Evolutionary conservation across 2,888 invertebrate genomes (phyloP).

Genomic region (Ctenicera cuprea): DNA sequence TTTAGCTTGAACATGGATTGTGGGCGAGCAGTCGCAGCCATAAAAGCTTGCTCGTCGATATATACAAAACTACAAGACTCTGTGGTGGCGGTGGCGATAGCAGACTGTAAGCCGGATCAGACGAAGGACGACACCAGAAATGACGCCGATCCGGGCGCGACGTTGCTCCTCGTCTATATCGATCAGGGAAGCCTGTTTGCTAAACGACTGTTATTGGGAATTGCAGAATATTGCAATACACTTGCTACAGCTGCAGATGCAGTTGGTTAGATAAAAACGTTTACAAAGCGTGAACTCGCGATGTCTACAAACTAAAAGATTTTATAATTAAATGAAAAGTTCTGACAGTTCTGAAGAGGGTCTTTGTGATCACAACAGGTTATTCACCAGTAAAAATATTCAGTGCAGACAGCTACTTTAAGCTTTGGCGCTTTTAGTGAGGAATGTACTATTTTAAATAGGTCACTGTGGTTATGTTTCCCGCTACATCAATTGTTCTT

Average conservation of each 20-base stretch:
- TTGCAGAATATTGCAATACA: constrained; percentile 5
- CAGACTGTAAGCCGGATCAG: constrained; percentile 35
- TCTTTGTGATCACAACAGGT: too few relatives aligned
- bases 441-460: too few relatives aligned
- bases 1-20: background rate
- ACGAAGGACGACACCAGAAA: constrained; percentile 46
- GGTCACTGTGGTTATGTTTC: too few relatives aligned
- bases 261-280: background rate
- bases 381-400: too few relatives aligned
- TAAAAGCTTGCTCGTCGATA: constrained; percentile 28
- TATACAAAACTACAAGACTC: constrained; percentile 26
- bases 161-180: constrained; percentile 41
- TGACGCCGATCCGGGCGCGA: constrained; percentile 47
- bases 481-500: too few relatives aligned
- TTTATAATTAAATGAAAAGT: background rate
- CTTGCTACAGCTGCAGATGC: background rate
- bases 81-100: constrained; percentile 31
- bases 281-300: background rate
- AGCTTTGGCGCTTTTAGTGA: too few relatives aligned
- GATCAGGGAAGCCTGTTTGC: constrained; percentile 47
- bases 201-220: constrained; percentile 36
- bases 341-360: too few relatives aligned
- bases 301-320: background rate
- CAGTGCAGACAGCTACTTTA: too few relatives aligned
- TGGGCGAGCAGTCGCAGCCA: constrained; percentile 10